phyloP scores from a whole-genome alignment of 2,888 invertebrate species.

The Cyclophora punctaria region DNA sequence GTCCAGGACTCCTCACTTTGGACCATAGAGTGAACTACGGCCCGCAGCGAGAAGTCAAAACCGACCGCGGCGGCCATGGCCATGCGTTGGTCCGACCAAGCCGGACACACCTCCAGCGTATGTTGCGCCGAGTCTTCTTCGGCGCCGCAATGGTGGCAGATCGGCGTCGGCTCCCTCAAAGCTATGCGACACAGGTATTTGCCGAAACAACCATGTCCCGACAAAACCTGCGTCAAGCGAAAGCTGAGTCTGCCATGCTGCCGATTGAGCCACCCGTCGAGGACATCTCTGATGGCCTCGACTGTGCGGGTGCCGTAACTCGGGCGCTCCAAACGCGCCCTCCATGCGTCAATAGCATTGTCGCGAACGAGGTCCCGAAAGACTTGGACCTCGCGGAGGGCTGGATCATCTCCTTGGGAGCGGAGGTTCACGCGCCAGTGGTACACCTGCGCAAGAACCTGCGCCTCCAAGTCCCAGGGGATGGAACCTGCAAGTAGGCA shows the following conservation, averaged over 20 bases:
- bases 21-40: background rate
- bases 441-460: background rate
- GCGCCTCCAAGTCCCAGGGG: slow-evolving; percentile 7
- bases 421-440: background rate
- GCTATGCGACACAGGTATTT: slow-evolving; percentile 1
- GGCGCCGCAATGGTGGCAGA: slow-evolving; percentile 1
- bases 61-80: background rate
- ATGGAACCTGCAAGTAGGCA: slow-evolving; percentile 2
- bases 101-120: background rate
- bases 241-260: background rate
- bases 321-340: background rate
- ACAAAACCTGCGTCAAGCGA: background rate
- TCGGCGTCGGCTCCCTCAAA: background rate
- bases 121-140: background rate
- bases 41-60: slow-evolving; percentile 1
- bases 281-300: background rate
- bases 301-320: background rate
- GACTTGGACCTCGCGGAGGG: background rate
- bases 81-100: background rate
- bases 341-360: background rate
- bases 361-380: background rate
- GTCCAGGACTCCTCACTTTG: background rate
- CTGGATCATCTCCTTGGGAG: background rate
- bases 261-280: background rate
- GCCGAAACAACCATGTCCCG: background rate